phyloP scores from a whole-genome alignment of 2,113 vertebrate genomes.

The Alaudala cheleensis region DNA sequence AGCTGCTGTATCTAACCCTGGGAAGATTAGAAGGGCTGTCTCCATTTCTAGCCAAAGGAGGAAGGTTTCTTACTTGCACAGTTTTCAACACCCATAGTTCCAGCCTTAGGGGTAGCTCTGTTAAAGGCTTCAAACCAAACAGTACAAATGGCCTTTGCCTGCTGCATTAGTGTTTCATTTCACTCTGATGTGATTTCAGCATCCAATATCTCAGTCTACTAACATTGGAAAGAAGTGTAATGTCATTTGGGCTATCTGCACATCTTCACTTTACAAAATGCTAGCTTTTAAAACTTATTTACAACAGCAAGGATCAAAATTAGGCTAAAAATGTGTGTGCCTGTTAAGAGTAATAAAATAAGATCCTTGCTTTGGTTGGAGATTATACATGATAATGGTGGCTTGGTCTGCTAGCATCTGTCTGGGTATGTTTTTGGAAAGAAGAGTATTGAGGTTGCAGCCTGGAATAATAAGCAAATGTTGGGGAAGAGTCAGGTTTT shows the following conservation, averaged over 20 bases:
- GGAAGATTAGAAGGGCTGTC: background rate
- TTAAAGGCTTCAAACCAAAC: background rate
- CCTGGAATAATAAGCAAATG: background rate
- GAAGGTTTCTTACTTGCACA: background rate
- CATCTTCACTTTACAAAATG: slow-evolving; percentile 29
- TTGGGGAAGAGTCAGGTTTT: background rate
- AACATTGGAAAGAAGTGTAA: background rate
- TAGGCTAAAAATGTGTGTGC: slow-evolving; percentile 10
- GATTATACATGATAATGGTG: background rate
- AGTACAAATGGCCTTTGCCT: background rate
- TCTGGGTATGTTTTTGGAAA: background rate
- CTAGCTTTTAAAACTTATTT: slow-evolving; percentile 23
- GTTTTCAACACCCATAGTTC: background rate
- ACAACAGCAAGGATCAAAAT: background rate
- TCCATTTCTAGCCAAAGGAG: background rate
- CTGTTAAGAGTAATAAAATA: slow-evolving; percentile 33
- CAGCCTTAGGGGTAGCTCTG: background rate
- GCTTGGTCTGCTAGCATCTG: background rate
- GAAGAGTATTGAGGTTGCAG: background rate
- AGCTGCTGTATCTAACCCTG: background rate
- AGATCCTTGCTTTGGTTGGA: background rate
- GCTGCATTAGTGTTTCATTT: background rate
- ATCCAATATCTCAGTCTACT: background rate
- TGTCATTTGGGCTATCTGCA: slow-evolving; percentile 44
- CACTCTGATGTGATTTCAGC: slow-evolving; percentile 10